Evolutionary conservation across 2,888 invertebrate genomes (phyloP).

Genomic region (Malthinus flaveolus): DNA sequence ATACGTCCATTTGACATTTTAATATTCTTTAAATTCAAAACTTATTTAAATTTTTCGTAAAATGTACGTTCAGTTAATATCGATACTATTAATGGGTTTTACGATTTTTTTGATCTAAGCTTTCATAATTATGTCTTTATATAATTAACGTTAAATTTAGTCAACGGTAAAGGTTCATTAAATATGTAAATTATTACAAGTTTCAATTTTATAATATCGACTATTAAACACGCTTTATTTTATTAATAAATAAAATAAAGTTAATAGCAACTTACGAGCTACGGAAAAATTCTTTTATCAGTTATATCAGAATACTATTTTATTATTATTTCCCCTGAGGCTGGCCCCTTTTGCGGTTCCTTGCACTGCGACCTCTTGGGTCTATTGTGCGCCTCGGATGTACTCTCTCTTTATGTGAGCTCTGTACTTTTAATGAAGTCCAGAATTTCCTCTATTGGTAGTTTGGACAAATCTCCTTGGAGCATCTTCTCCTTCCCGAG

Average conservation of each 20-base stretch:
- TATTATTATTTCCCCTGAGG: too few species aligned
- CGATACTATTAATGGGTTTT: neutral
- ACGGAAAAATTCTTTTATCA: neutral
- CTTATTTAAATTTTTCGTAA: neutral
- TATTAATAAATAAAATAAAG: constrained; percentile 1
- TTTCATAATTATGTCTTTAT: neutral
- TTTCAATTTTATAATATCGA: neutral
- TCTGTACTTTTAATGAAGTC: too few species aligned
- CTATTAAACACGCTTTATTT: constrained; percentile 4
- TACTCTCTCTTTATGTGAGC: too few species aligned
- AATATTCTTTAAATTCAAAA: neutral
- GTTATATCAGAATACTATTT: too few species aligned
- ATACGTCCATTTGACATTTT: neutral
- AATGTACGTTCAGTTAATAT: neutral
- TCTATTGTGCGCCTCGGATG: too few species aligned
- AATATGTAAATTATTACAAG: constrained; percentile 14
- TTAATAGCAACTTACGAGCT: neutral
- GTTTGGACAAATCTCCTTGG: too few species aligned
- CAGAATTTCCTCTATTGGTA: too few species aligned
- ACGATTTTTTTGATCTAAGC: neutral
- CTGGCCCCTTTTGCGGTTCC: too few species aligned
- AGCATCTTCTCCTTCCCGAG: too few species aligned
- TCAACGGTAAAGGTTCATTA: constrained; percentile 12
- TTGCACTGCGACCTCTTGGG: too few species aligned
- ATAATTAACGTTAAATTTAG: constrained; percentile 16